A percentile compares a stretch with the other conserved stretches of the same genome.
These are phyloP conservation scores for Calameuta idolon DNA, from an alignment of 2,888 invertebrate genomes.

Conservation along the genomic window DNA sequence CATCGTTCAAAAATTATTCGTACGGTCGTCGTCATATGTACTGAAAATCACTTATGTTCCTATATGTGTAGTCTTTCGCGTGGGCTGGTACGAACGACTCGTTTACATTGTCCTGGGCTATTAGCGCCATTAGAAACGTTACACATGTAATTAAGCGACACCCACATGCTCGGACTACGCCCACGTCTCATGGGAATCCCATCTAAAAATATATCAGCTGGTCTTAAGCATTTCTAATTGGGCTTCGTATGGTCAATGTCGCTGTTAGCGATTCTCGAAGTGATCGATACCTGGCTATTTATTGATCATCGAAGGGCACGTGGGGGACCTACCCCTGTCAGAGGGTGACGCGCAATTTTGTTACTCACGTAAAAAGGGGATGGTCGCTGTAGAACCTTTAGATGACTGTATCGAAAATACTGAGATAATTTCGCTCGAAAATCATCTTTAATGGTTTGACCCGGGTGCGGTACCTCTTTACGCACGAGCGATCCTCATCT, in stretches of 20 bases:
- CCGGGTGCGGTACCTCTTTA: not conserved
- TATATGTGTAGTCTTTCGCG: not conserved
- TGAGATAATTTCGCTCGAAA: not conserved
- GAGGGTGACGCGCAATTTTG: not conserved
- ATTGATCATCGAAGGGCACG: not conserved
- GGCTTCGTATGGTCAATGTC: not conserved
- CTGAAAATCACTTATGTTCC: not conserved
- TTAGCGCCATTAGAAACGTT: constrained; percentile 29
- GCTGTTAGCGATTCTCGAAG: not conserved
- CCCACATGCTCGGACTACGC: constrained; percentile 20
- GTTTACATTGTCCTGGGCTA: not conserved
- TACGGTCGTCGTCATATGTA: not conserved
- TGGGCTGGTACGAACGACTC: not conserved
- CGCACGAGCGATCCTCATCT: constrained; percentile 29
- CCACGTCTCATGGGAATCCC: constrained; percentile 19
- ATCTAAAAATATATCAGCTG: constrained; percentile 1
- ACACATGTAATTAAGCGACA: constrained; percentile 29
- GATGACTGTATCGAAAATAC: not conserved
- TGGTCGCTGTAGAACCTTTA: not conserved
- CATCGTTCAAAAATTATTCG: not conserved
- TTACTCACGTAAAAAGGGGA: not conserved
- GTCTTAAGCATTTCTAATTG: not conserved
- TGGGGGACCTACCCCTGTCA: not conserved
- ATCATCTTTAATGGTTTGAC: not conserved
- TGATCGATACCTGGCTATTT: not conserved